These are phyloP conservation scores for Platorchestia sp. DNA, from an alignment of 1,140 invertebrate species.

Conservation along the genomic window DNA sequence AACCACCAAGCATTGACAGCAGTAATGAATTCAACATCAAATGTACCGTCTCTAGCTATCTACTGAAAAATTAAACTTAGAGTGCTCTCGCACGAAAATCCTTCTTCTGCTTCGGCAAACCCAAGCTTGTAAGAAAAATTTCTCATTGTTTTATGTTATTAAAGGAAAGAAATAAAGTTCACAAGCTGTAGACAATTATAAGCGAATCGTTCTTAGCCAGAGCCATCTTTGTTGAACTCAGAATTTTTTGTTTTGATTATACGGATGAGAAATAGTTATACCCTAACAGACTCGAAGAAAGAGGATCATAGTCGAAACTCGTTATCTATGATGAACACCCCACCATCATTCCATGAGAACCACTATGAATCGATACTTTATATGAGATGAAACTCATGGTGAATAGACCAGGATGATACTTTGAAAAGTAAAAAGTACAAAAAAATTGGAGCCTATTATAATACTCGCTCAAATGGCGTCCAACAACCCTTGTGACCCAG, in stretches of 20 bases:
- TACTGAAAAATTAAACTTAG: too few species aligned
- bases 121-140: neutral
- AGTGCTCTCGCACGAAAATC: too few species aligned
- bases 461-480: neutral
- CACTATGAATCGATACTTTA: neutral
- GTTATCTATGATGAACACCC: too few species aligned
- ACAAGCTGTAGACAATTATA: neutral
- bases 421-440: too few species aligned
- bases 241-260: neutral
- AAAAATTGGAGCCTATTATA: too few species aligned
- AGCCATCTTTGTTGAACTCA: neutral
- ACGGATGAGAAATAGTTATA: neutral
- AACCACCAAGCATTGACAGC: too few species aligned
- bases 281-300: neutral
- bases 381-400: neutral
- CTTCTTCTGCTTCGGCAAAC: too few species aligned
- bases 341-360: neutral
- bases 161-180: neutral
- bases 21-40: too few species aligned
- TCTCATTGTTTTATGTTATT: neutral
- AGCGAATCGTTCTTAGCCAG: neutral
- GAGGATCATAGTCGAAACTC: too few species aligned
- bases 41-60: too few species aligned
- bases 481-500: neutral
- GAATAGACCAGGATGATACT: too few species aligned